Base-by-base conservation (phyloP, 2,113 vertebrate genomes). In the Myotis lucifugus region DNA sequence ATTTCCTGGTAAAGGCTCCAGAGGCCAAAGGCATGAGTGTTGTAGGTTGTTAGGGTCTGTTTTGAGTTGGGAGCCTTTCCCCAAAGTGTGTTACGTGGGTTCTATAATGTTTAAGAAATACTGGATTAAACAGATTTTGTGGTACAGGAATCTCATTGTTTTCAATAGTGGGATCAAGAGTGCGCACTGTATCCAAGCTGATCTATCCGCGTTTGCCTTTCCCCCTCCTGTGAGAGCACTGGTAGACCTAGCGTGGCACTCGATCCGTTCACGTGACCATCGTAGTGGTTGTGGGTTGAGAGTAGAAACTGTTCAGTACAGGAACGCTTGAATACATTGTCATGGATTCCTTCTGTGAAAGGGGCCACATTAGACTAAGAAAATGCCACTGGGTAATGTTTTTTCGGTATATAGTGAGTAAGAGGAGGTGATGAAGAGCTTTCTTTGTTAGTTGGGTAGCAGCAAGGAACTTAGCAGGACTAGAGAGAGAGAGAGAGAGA, bases 91-190 rank as follows among this genome's bases (percentile, higher is more conserved):
- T 85, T 88, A 6, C 14, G 69, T 93, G 61, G 56, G 48, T 77
- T 90, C 40, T 78, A 1, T 86, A 52, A 48, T 70, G 17, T 91
- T 84, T 90, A 84, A 87, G 76, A 84, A 95, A 79, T 29, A 61
- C 9, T 85, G 46, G 17, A 23, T 48, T 56, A 85, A 91, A n/a
- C 67, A 61, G 25, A 56, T 86, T 83, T 32, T 83, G 25, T 90
- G 32, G n/a, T 76, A 5, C 1, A 66, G 76, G n/a, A 74, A 72
- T 70, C 27, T n/a, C 7, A 34, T 37, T n/a, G 8, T 61, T 91
- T 84, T 67, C 8, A 50, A 66, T 14, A 25, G 23, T 2, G 12
- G 12, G 21, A 19, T 73, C 48, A 34, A 25, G 13, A 61, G 3
- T 73, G 29, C 66, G 11, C 2, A 15, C 11, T 84, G 11, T n/a